phyloP scores from a whole-genome alignment of 2,888 invertebrate genomes.

The Trichogramma evanescens region DNA sequence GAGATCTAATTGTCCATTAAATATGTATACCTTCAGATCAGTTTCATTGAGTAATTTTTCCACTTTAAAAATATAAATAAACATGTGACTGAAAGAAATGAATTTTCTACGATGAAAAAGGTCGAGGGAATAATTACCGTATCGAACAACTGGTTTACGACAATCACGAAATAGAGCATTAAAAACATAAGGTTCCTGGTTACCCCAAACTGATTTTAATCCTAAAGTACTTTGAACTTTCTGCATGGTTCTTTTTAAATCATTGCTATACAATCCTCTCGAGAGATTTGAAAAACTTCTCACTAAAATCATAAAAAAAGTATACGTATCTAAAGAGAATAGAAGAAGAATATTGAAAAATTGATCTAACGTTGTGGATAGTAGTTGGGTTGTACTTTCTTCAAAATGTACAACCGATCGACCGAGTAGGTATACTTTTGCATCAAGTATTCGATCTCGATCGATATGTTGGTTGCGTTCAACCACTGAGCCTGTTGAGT shows the following conservation, averaged over 20 bases:
- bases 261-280: neutral
- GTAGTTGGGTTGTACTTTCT: slow-evolving; percentile 4
- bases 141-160: slow-evolving; percentile 5
- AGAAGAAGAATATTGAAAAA: too few species aligned
- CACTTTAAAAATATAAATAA: slow-evolving; percentile 44
- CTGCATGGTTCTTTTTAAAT: slow-evolving; percentile 4
- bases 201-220: slow-evolving; percentile 1
- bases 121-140: neutral
- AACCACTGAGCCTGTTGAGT: neutral
- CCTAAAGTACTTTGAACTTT: neutral
- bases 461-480: neutral
- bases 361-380: neutral
- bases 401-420: slow-evolving; percentile 7
- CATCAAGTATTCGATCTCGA: slow-evolving; percentile 1
- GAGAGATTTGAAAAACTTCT: too few species aligned
- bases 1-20: slow-evolving; percentile 75
- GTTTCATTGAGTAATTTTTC: slow-evolving; percentile 64
- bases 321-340: too few species aligned
- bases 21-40: slow-evolving; percentile 61
- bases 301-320: too few species aligned
- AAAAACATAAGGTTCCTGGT: neutral
- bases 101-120: neutral
- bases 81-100: too few species aligned
- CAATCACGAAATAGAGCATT: neutral
- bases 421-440: slow-evolving; percentile 4